Conservation (phyloP, 2,888 invertebrate species). For the Melieria omissa region DNA sequence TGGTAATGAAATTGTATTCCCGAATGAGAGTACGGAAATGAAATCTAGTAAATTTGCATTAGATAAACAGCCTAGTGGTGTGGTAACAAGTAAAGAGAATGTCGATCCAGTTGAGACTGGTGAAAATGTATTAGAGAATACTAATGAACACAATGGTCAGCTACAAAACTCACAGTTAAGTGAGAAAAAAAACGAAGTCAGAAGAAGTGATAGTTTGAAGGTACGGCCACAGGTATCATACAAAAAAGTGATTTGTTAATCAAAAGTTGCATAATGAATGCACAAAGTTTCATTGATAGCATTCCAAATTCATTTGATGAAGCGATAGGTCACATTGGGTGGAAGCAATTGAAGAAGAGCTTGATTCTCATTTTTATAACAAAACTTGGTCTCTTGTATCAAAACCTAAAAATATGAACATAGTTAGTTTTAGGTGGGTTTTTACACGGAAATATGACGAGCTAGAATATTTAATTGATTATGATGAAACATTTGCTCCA, state of each 20-base stretch:
- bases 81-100: constrained; percentile 14
- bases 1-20: constrained; percentile 18
- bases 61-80: constrained; percentile 11
- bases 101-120: constrained; percentile 14
- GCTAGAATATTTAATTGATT: no score
- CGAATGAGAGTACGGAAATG: constrained; percentile 25
- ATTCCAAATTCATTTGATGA: constrained; percentile 42
- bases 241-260: neutral
- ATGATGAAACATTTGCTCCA: no score
- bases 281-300: constrained; percentile 11
- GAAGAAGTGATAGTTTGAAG: no score
- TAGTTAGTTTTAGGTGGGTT: no score
- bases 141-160: no score
- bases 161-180: no score
- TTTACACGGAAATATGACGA: no score
- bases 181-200: no score
- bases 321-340: constrained; percentile 38
- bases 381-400: constrained; percentile 7
- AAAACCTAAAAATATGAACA: no score
- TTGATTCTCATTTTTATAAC: constrained; percentile 7
- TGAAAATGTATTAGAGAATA: no score
- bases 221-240: no score
- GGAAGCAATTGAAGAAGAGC: constrained; percentile 32
- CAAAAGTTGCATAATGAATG: constrained; percentile 13
- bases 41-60: constrained; percentile 1